Percentiles rank a stretch among this genome's conserved stretches.
Evolutionary conservation across 53 echinoderm and acorn worm genomes (phyloP).

Genomic region (Hippasteria phrygiana): DNA sequence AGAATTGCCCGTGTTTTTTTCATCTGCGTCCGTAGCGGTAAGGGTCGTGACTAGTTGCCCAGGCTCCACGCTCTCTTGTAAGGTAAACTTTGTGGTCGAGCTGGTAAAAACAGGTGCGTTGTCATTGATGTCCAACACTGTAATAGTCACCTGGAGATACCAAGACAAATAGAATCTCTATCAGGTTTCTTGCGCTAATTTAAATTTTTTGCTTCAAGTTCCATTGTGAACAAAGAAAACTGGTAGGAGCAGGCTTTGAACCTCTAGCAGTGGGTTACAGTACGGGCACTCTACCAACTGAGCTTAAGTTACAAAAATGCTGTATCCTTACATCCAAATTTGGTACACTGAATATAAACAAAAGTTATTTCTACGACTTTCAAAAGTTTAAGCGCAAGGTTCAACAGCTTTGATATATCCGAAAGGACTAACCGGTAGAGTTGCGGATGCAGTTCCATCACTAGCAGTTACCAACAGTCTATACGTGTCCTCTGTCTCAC

Average conservation of each 20-base stretch:
- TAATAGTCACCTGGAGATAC: slow-evolving; percentile 68
- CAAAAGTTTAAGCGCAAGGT: too few relatives aligned
- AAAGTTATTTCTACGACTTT: too few relatives aligned
- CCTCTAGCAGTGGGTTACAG: too few relatives aligned
- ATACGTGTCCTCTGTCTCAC: slow-evolving; percentile 56
- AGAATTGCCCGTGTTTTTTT: slow-evolving; percentile 56
- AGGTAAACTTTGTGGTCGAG: not conserved
- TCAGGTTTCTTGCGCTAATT: too few relatives aligned
- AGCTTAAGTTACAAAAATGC: too few relatives aligned
- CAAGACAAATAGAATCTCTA: not conserved
- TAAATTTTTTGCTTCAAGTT: too few relatives aligned
- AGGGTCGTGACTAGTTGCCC: slow-evolving; percentile 49
- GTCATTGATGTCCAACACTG: slow-evolving; percentile 78
- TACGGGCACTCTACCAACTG: too few relatives aligned
- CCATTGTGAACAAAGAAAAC: too few relatives aligned
- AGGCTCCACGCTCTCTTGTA: slow-evolving; percentile 52
- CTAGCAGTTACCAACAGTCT: slow-evolving; percentile 53
- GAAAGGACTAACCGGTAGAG: slow-evolving; percentile 26
- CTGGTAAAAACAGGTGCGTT: slow-evolving; percentile 57
- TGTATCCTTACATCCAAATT: too few relatives aligned
- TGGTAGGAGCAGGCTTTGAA: too few relatives aligned
- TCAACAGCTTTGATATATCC: not conserved
- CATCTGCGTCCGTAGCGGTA: slow-evolving; percentile 65
- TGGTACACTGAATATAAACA: too few relatives aligned
- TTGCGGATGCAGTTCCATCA: slow-evolving; percentile 49